A percentile compares a stretch with the other conserved stretches of the same genome.
Conservation (phyloP, 2,113 vertebrate genomes). For the Cavia porcellus region DNA sequence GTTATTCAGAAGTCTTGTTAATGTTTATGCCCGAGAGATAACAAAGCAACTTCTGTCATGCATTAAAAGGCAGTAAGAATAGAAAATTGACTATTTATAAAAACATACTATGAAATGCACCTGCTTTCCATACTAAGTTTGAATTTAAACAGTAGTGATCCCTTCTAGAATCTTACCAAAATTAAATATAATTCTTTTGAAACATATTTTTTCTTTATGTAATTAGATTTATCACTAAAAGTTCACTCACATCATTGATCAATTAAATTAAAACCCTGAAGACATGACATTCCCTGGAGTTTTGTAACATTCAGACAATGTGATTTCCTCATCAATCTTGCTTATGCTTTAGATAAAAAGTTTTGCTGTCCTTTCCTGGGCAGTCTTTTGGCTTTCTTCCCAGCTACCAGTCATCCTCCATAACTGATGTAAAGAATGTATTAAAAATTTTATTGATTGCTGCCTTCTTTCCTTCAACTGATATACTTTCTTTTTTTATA, state of each 20-base stretch:
- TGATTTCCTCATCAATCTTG: slow-evolving; percentile 15
- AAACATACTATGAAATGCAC: slow-evolving; percentile 9
- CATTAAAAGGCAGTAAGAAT: background rate
- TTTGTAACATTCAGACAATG: slow-evolving; percentile 17
- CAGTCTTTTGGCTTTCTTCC: background rate
- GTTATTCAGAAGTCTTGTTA: background rate
- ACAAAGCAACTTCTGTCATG: background rate
- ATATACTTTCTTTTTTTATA: background rate
- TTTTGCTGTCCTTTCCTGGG: background rate
- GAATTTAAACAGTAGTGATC: background rate
- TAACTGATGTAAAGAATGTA: background rate
- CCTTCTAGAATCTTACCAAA: slow-evolving; percentile 3
- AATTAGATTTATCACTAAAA: slow-evolving; percentile 26
- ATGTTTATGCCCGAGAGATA: background rate
- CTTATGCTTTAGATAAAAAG: background rate
- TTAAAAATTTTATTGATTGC: slow-evolving; percentile 39
- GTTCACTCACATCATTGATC: background rate
- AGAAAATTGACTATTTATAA: background rate
- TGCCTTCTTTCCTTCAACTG: slow-evolving; percentile 50
- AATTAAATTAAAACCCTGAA: slow-evolving; percentile 39
- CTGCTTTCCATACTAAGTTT: background rate
- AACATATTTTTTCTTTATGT: background rate
- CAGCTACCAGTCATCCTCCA: background rate
- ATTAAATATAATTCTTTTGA: background rate
- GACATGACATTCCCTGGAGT: background rate